phyloP scores from a whole-genome alignment of 2,797 vertebrate genomes.

The Pseudotriccus pelzelni region DNA sequence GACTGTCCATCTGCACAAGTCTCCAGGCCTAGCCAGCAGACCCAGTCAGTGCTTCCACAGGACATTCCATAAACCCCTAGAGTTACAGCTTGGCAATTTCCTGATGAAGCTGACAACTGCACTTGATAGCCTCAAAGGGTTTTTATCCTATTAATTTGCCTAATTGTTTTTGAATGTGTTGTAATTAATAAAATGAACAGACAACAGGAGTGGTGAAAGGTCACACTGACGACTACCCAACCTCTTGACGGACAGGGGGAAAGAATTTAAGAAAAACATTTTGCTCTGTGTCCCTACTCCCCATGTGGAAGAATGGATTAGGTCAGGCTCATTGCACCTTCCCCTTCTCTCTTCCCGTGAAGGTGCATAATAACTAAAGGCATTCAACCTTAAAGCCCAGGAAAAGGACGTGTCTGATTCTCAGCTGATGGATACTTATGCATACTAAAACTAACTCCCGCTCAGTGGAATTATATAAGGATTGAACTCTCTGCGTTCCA shows the following conservation, averaged over 20 bases:
- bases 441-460: slow-evolving; percentile 9
- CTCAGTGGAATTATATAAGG: not conserved
- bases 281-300: not conserved
- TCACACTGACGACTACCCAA: not conserved
- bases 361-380: slow-evolving; percentile 18
- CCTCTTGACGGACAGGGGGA: not conserved
- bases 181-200: not conserved
- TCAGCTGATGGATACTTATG: not conserved
- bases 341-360: not conserved
- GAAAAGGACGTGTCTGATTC: not conserved
- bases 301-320: not conserved
- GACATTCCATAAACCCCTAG: not conserved
- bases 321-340: not conserved
- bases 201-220: not conserved
- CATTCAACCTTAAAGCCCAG: slow-evolving; percentile 29
- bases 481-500: not conserved
- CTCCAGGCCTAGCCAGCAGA: not conserved
- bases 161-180: not conserved
- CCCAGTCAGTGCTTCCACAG: not conserved
- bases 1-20: not conserved
- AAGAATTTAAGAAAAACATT: not conserved
- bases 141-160: not conserved
- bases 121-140: not conserved
- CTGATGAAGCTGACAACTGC: not conserved
- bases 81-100: not conserved